Evolutionary conservation across 2,113 vertebrate genomes (phyloP).

Genomic region (Mystacornis crossleyi): DNA sequence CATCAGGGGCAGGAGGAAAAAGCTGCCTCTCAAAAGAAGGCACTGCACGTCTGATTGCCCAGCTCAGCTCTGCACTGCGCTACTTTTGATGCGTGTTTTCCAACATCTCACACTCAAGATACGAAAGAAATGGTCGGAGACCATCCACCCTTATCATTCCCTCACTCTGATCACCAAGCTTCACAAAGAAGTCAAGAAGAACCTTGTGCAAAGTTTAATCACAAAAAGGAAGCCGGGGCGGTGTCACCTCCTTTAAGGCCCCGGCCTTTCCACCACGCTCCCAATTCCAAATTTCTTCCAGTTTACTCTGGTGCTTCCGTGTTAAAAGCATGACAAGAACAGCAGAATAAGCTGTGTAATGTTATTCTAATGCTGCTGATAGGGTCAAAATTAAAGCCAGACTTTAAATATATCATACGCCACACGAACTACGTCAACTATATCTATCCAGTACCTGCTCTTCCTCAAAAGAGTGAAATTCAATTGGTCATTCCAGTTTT

Average conservation of each 20-base stretch:
- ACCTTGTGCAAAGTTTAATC: neutral
- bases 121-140: neutral
- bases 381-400: neutral
- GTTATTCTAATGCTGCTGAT: neutral
- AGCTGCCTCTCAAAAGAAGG: neutral
- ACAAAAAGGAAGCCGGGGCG: neutral
- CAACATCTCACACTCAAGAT: neutral
- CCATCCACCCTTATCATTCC: neutral
- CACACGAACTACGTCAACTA: neutral
- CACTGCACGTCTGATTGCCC: neutral
- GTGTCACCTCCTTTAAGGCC: neutral
- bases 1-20: too few relatives aligned
- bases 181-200: neutral
- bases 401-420: neutral
- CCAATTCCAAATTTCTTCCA: neutral
- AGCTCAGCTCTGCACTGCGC: neutral
- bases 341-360: neutral
- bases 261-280: neutral
- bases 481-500: neutral
- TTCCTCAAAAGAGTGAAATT: neutral
- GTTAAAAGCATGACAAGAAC: neutral
- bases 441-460: neutral
- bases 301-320: neutral
- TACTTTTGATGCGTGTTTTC: neutral
- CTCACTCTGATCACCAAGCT: rapidly evolving